These are phyloP conservation scores for Lepidotrigona ventralis DNA, from an alignment of 1,140 invertebrate genomes.

Conservation along the genomic window DNA sequence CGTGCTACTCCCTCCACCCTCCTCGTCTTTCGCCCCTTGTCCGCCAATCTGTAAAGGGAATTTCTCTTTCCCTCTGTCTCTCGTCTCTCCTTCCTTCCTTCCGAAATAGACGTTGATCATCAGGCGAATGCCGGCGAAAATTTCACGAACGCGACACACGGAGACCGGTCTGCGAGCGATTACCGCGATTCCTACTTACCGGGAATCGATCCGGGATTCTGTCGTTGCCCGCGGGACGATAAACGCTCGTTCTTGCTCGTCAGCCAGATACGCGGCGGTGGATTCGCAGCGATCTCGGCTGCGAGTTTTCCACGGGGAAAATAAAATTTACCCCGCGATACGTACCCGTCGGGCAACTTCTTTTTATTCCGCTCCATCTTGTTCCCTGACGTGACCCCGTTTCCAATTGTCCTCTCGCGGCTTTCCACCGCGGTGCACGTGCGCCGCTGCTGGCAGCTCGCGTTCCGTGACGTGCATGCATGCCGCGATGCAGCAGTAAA, in stretches of 20 bases:
- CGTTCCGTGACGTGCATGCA: conserved; percentile 40
- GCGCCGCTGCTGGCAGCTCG: conserved; percentile 38
- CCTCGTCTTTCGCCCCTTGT: conserved; percentile 10
- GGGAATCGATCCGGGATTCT: not conserved
- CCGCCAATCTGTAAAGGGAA: conserved; percentile 40
- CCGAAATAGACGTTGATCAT: conserved; percentile 4
- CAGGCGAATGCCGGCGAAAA: not conserved
- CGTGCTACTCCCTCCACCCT: conserved; percentile 23
- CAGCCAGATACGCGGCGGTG: not conserved
- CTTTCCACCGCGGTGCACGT: conserved; percentile 42
- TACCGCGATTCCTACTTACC: too few species aligned
- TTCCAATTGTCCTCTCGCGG: conserved; percentile 43
- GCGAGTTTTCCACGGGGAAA: conserved; percentile 22
- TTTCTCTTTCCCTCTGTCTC: conserved; percentile 4
- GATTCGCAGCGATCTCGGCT: not conserved
- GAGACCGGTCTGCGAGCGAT: not conserved
- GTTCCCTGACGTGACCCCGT: conserved; percentile 47
- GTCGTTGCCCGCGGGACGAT: not conserved
- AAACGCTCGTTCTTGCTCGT: not conserved
- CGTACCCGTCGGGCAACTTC: conserved; percentile 4
- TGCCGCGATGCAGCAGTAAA: conserved; percentile 26
- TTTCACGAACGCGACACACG: not conserved
- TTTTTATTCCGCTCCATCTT: conserved; percentile 48
- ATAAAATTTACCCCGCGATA: conserved; percentile 35
- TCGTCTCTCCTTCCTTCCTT: not conserved